phyloP scores from a whole-genome alignment of 2,113 vertebrate genomes.

The Calyptommatus sinebrachiatus region DNA sequence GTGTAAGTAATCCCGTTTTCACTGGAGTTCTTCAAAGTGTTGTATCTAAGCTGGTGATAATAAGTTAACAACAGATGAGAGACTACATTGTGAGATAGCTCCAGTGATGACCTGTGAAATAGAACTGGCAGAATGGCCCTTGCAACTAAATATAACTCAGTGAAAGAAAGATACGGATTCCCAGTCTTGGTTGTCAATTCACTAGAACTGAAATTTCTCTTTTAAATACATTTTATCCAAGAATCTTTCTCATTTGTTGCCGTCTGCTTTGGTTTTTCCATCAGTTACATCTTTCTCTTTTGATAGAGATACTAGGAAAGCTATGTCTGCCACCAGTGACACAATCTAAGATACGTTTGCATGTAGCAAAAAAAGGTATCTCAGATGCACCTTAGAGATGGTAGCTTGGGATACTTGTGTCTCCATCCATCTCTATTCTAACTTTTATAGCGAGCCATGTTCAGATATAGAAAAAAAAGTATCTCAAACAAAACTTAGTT shows the following conservation, averaged over 20 bases:
- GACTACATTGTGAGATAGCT: too few species aligned
- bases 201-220: not conserved
- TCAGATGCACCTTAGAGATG: too few species aligned
- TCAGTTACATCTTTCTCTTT: not conserved
- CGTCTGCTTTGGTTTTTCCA: not conserved
- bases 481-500: too few species aligned
- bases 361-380: too few species aligned
- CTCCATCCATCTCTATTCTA: too few species aligned
- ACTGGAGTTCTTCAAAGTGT: not conserved
- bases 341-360: too few species aligned
- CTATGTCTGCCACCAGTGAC: not conserved
- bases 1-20: not conserved
- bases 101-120: too few species aligned
- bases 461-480: too few species aligned
- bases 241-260: not conserved
- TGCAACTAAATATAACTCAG: not conserved
- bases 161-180: not conserved
- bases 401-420: too few species aligned
- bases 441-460: too few species aligned
- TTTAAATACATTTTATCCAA: not conserved
- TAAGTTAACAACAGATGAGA: not conserved
- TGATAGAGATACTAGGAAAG: not conserved
- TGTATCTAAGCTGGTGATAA: not conserved
- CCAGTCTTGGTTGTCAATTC: too few species aligned
- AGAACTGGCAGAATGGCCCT: too few species aligned